Evolutionary conservation across 2,888 invertebrate species (phyloP), one percentile per base, ranked within the genome.

Genomic region (Biston stratarius): DNA sequence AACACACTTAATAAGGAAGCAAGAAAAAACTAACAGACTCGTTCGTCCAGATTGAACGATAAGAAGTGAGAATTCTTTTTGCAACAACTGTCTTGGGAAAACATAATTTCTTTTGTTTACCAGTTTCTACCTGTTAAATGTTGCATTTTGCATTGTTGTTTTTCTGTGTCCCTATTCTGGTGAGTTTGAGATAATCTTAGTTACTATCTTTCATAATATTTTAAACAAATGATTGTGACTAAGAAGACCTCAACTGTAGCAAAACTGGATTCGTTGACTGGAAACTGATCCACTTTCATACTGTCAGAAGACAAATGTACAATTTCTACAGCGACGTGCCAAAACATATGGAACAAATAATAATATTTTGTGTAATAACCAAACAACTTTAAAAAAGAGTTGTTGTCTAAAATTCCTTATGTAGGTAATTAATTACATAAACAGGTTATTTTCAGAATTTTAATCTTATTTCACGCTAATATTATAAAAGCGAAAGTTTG

Each of bases 41-140:
- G 62, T 59, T 67, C 55, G 58, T 12, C 74, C 69, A 75, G 76
- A 80, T 78, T 78, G 72, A 38, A 14, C 73, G 84, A 84, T 86
- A 84, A 83, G 77, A 78, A 77, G 75, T 77, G 77, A 79, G 80
- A 84, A 83, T 74, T 78, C 82, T 62, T 61, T 83, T 83, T 82
- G 77, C 77, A 70, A 73, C 73, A 77, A 74, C 77, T 78, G 79
- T 78, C 77, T 75, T 82, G 80, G 73, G 78, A 82, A 82, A 73
- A 53, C 61, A 74, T 76, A 61, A 72, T 70, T 74, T 76, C 77
- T 80, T n/a, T 83, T 83, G 78, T 83, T 81, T 76, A 69, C 55
- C 38, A 61, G 36, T 34, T 52, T 56, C 74, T 75, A 83, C 59
- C 84, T 86, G 81, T 83, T 80, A 77, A 72, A 76, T 76, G 77